Percentiles rank a stretch among this genome's conserved stretches.
Conservation (phyloP, 2,888 invertebrate genomes). For the Andrena camellia region DNA sequence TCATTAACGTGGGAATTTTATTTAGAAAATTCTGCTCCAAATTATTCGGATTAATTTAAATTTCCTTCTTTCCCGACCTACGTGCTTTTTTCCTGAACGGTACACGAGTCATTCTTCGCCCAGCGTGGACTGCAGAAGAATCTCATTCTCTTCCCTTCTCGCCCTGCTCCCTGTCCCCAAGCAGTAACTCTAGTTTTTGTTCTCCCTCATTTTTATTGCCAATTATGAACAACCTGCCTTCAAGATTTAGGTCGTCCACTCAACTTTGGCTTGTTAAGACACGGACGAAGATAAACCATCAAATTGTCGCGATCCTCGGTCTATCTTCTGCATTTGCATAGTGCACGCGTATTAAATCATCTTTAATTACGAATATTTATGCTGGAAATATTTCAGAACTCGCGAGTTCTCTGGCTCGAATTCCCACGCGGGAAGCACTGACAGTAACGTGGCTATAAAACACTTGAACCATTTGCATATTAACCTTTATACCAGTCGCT, state of each 20-base stretch:
- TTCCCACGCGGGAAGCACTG: neutral
- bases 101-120: neutral
- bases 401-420: neutral
- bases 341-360: neutral
- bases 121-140: neutral
- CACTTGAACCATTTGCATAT: slow-evolving; percentile 8
- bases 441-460: neutral
- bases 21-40: no score
- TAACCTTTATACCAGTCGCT: neutral
- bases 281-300: slow-evolving; percentile 53
- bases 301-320: slow-evolving; percentile 5
- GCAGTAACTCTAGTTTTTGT: slow-evolving; percentile 28
- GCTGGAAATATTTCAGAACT: neutral
- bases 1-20: no score
- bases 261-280: slow-evolving; percentile 50
- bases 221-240: slow-evolving; percentile 55
- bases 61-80: neutral
- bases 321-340: slow-evolving; percentile 12
- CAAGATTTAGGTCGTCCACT: slow-evolving; percentile 56
- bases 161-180: neutral
- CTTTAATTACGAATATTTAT: slow-evolving; percentile 8
- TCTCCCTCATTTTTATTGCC: slow-evolving; percentile 53
- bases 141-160: slow-evolving; percentile 16
- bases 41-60: neutral
- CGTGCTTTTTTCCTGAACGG: neutral